Base-by-base conservation (phyloP, 2,797 vertebrate genomes). In the Ataeniobius toweri region DNA sequence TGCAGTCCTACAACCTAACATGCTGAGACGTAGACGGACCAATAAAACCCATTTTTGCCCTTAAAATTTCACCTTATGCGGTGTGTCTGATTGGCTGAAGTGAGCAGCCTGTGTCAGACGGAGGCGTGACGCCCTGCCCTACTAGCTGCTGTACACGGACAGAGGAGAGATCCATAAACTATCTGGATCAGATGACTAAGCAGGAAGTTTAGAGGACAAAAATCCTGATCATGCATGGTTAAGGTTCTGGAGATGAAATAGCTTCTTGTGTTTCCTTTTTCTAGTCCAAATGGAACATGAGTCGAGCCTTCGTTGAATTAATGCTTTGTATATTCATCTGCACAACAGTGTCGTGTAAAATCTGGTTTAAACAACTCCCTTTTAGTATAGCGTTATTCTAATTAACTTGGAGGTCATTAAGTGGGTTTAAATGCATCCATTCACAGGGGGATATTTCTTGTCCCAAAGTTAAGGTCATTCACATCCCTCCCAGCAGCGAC, bases 81-180 rank as follows among this genome's bases (percentile, higher is more conserved):
- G 70, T 13, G 50, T 22, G n/a, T 79, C 70, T 39, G 50, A 84
- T 86, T 88, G 92, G 85, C 75, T 76, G 67, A 71, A 31, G 12
- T 0, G 1, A 71, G 39, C 74, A 46, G 73, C 39, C 74, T 1
- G n/a, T 85, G 68, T 79, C 46, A 18, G 26, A 67, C 51, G 48
- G 69, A 81, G 72, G 67, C n/a, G 20, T 61, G 77, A 81, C 55
- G 5, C 58, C 13, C n/a, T 53, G 80, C 73, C 31, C 71, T 56
- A 58, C 59, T 50, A 36, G 58, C 68, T 76, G 59, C 74, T 74
- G 36, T 41, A 36, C 63, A 39, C 9, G 20, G 72, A 82, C 78
- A 73, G 59, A 79, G 69, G 36, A 83, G 83, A 73, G 68, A 85
- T 89, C 85, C 81, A 87, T 85, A 84, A 76, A 79, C 80, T 84